Conservation (phyloP, 2,888 invertebrate species). For the Anthrax anthrax region DNA sequence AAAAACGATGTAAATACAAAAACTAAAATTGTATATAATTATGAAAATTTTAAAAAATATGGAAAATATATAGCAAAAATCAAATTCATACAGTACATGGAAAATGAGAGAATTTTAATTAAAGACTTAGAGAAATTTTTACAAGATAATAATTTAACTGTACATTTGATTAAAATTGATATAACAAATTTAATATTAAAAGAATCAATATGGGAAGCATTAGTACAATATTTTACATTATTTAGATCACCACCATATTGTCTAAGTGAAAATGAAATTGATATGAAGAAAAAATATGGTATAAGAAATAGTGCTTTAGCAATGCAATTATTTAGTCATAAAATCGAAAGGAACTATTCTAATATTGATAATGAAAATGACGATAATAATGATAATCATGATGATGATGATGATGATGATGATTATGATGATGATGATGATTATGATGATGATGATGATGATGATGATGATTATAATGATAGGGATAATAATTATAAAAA, state of each 20-base stretch:
- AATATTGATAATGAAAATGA: no score
- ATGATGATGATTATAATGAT: no score
- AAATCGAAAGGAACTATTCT: no score
- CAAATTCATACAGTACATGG: constrained; percentile 11
- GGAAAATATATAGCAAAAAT: not conserved
- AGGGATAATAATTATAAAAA: no score
- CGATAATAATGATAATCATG: no score
- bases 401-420: no score
- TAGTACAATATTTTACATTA: constrained; percentile 5
- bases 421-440: no score
- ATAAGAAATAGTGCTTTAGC: no score
- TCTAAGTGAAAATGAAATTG: not conserved
- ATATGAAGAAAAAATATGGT: no score
- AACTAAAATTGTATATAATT: no score
- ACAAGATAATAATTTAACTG: constrained; percentile 12
- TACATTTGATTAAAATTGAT: constrained; percentile 10
- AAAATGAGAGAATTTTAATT: constrained; percentile 15
- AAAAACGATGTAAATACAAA: not conserved
- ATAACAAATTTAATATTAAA: constrained; percentile 10
- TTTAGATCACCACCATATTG: not conserved
- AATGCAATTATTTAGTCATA: no score
- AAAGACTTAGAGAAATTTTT: constrained; percentile 15
- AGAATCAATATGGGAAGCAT: constrained; percentile 23
- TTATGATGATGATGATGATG: no score
- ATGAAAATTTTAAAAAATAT: not conserved